phyloP scores from a whole-genome alignment of 1,140 invertebrate genomes.

The Rhysida immarginata region DNA sequence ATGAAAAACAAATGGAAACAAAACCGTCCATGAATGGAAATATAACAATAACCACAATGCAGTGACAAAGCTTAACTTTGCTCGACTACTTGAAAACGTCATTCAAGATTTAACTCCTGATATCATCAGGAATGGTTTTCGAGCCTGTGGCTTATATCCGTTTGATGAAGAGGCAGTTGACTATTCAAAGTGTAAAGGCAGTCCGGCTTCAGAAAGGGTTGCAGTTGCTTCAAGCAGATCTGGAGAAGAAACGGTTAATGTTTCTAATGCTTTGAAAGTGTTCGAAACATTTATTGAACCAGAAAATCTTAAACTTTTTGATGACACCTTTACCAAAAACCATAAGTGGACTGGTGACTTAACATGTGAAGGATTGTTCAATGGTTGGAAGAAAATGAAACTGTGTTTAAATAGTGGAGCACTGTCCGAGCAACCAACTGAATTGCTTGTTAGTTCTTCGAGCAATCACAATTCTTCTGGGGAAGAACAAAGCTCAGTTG shows the following conservation, averaged over 20 bases:
- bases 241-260: background rate
- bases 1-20: constrained; percentile 10
- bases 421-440: background rate
- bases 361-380: background rate
- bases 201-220: no score
- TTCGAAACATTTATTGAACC: background rate
- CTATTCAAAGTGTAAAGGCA: constrained; percentile 6
- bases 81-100: background rate
- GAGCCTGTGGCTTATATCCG: constrained; percentile 5
- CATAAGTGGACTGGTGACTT: background rate
- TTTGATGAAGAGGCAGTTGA: constrained; percentile 5
- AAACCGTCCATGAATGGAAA: background rate
- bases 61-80: background rate
- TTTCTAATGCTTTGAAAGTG: background rate
- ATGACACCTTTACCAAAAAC: background rate
- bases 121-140: constrained; percentile 1
- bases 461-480: background rate
- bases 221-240: background rate
- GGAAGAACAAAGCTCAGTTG: background rate
- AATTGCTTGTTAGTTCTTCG: background rate
- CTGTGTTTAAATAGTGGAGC: background rate
- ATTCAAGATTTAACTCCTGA: background rate
- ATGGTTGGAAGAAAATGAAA: background rate
- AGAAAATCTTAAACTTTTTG: background rate
- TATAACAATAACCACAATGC: background rate